Evolutionary conservation across 2,888 invertebrate species (phyloP), one percentile per base, ranked within the genome.

Genomic region (Dimorphilus gyrociliatus): DNA sequence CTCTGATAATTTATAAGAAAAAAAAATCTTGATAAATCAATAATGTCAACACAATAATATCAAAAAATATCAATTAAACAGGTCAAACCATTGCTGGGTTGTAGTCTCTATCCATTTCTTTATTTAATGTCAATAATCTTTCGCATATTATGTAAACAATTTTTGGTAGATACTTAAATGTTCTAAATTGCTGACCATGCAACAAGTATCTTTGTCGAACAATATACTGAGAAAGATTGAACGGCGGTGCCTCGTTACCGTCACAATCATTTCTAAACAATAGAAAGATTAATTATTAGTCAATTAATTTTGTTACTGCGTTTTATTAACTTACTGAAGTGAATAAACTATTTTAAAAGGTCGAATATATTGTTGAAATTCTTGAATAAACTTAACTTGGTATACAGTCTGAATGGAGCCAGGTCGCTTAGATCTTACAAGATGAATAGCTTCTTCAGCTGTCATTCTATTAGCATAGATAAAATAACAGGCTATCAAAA

Each of bases 401-500:
- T 76, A 75, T 10, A 76, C 70, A 1, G 81, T 81, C 66, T 84
- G 84, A 21, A 84, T 75, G 0, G 81, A 75, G 35, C 74, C 72
- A 1, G 79, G 76, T 24, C 66, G 65, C 60, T 75, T 75, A 51
- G 73, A 69, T 38, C 82, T 66, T 21, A 82, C 78, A 44, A 76
- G 74, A 19, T 76, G 71, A 36, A 84, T 79, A 3, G 81, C 81
- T 42, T 81, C 78, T 51, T 75, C 75, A 4, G 81, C 78, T 3
- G 72, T 65, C 29, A 80, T 72, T 37, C 80, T 68, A 45, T 79
- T 67, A 7, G 76, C 74, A 63, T 77, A 84, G 15, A 85, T 76
- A 32, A 85, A 67, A 64, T 78, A 84, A 55, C 81, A 81, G 1
- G 82, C 79, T 40, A 85, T 80, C 18, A 85, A 66, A 19, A 84